Base-by-base conservation (phyloP, 2,888 invertebrate species). In the Zhuqinia jingwanae region DNA sequence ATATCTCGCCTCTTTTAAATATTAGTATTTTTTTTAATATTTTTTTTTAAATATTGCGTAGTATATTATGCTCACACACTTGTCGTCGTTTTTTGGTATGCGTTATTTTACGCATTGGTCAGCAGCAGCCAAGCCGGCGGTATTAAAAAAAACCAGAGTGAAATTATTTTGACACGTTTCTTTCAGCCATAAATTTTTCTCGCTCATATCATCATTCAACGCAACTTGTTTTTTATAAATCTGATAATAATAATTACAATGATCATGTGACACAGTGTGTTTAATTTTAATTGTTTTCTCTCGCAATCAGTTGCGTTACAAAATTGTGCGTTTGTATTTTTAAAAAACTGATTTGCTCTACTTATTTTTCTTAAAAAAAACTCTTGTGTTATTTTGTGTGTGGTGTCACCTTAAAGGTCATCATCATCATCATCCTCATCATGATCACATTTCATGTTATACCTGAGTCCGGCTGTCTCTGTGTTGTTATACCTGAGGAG, bases 121-220 rank as follows among this genome's bases (percentile, higher is more conserved):
- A 50, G 53, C 36, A 30, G 73, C 8, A n/a, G 25, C n/a, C n/a
- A n/a, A n/a, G n/a, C n/a, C n/a, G n/a, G n/a, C n/a, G n/a, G n/a
- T n/a, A n/a, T n/a, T n/a, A n/a, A n/a, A n/a, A n/a, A n/a, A n/a
- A 30, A 70, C 50, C 5, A 42, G 65, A 53, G 73, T 73, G 73
- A 73, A 73, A 73, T 73, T 22, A 6, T 15, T 73, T 73, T 47
- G 70, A 70, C 65, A 65, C 65, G 20, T 65, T 42, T n/a, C n/a
- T n/a, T 65, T 65, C 27, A 60, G 60, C 60, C 60, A 25, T 65
- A n/a, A 17, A 36, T 65, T 36, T 8, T 20, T 42, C 65, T 10
- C 17, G 11, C 6, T 27, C 63, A 30, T 27, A 63, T 15, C 6
- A 63, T 27, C 63, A 63, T 58, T 5, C 20, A n/a, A 17, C 17